These are phyloP conservation scores for Eurystomus gularis DNA, from an alignment of 2,113 vertebrate genomes.

Conservation along the genomic window DNA sequence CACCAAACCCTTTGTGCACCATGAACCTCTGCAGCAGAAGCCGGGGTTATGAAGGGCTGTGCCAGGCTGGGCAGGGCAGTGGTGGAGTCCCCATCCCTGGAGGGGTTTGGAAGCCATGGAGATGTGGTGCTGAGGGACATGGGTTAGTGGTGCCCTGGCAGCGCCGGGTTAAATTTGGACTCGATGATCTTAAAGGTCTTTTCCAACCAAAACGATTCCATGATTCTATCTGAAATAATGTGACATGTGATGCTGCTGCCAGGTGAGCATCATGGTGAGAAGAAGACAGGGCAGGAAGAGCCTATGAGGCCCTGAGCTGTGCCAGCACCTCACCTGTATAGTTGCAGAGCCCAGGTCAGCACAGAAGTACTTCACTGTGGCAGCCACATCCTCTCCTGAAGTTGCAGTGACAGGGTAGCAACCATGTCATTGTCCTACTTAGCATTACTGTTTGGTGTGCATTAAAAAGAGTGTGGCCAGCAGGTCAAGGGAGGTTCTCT, in stretches of 20 bases:
- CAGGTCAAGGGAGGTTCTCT: too few species aligned
- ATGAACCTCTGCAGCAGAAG: too few species aligned
- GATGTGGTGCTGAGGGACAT: neutral
- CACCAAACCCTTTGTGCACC: neutral
- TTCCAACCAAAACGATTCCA: too few species aligned
- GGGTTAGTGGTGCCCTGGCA: neutral
- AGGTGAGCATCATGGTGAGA: neutral
- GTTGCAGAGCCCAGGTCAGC: neutral
- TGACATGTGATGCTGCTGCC: accelerated
- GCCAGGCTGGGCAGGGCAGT: neutral
- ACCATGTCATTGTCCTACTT: neutral
- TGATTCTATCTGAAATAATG: neutral
- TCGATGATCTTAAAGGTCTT: neutral
- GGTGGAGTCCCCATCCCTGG: neutral
- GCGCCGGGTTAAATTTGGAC: neutral
- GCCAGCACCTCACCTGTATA: neutral
- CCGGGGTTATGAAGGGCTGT: too few species aligned
- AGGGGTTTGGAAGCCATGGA: neutral
- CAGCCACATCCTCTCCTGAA: neutral
- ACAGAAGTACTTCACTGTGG: too few species aligned
- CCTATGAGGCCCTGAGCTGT: accelerated
- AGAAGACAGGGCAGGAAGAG: neutral
- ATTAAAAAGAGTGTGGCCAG: too few species aligned
- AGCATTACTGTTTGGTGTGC: too few species aligned
- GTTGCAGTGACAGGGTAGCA: neutral